A percentile compares a stretch with the other conserved stretches of the same genome.
Evolutionary conservation across 2,113 vertebrate genomes (phyloP).

Genomic region (Lynx canadensis): DNA sequence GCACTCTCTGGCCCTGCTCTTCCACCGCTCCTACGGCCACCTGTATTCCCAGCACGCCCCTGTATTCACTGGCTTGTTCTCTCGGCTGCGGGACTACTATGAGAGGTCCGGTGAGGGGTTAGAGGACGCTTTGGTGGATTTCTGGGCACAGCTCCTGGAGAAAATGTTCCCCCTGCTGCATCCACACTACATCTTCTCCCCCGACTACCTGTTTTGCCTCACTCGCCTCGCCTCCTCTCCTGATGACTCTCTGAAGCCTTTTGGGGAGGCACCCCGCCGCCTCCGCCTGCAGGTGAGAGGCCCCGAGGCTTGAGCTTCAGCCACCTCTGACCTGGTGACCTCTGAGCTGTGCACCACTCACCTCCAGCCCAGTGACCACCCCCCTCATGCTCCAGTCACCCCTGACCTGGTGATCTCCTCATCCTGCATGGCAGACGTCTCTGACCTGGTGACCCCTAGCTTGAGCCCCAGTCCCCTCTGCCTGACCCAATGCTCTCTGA

Average conservation of each 20-base stretch:
- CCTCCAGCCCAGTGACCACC: background rate
- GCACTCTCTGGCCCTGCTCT: conserved; percentile 92
- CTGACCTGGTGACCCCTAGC: background rate
- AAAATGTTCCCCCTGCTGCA: conserved; percentile 92
- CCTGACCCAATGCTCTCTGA: background rate
- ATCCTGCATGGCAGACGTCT: background rate
- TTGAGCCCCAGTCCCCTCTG: background rate
- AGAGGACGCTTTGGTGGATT: conserved; percentile 91
- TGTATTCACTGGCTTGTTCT: conserved; percentile 77
- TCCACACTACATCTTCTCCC: conserved; percentile 91
- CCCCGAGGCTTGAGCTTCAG: conserved; percentile 47
- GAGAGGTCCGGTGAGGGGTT: conserved; percentile 90
- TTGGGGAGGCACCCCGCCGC: conserved; percentile 91
- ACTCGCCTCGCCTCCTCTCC: conserved; percentile 83
- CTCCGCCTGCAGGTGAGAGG: conserved; percentile 89
- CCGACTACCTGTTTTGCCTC: conserved; percentile 93
- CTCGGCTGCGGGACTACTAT: conserved; percentile 91
- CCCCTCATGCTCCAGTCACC: background rate
- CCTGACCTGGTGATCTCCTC: background rate
- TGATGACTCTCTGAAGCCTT: conserved; percentile 90
- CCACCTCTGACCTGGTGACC: background rate
- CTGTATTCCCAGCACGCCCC: conserved; percentile 91
- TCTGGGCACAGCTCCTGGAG: conserved; percentile 93
- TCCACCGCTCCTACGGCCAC: conserved; percentile 91
- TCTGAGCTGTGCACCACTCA: conserved; percentile 8